Percentiles rank a stretch among this genome's conserved stretches.
Conservation (phyloP, 2,113 vertebrate species). For the Camelus dromedarius region DNA sequence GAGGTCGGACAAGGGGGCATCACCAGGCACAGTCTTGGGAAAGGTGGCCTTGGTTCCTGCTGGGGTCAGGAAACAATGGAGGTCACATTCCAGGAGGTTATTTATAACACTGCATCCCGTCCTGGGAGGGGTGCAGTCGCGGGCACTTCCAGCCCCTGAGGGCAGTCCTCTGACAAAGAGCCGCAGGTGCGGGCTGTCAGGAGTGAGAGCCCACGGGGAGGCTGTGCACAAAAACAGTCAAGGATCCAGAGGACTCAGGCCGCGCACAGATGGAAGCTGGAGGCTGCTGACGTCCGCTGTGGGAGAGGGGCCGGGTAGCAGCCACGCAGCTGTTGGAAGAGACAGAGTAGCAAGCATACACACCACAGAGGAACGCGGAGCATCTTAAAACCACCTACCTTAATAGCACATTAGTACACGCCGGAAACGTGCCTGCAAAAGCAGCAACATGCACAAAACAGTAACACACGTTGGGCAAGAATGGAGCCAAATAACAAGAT, state of each 20-base stretch:
- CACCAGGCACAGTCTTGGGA: neutral
- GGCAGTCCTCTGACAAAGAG: neutral
- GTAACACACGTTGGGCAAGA: neutral
- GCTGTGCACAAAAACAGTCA: fast-evolving
- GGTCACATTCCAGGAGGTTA: neutral
- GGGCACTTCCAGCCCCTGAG: neutral
- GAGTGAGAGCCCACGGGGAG: fast-evolving
- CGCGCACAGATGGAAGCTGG: neutral
- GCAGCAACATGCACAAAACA: neutral
- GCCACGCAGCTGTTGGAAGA: too few species aligned
- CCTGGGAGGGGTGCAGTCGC: neutral
- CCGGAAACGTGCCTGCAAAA: neutral
- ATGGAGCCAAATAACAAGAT: neutral
- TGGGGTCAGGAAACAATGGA: neutral
- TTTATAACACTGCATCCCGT: neutral
- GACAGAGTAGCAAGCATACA: neutral
- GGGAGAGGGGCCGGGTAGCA: neutral
- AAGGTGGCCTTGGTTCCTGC: neutral
- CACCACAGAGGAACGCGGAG: fast-evolving
- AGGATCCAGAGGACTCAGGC: fast-evolving
- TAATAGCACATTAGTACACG: fast-evolving
- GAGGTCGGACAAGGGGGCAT: neutral
- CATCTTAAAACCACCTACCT: neutral
- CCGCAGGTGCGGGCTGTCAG: neutral
- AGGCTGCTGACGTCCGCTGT: neutral